These are phyloP conservation scores for Harpalus rufipes DNA, from an alignment of 2,888 invertebrate genomes.

Conservation along the genomic window DNA sequence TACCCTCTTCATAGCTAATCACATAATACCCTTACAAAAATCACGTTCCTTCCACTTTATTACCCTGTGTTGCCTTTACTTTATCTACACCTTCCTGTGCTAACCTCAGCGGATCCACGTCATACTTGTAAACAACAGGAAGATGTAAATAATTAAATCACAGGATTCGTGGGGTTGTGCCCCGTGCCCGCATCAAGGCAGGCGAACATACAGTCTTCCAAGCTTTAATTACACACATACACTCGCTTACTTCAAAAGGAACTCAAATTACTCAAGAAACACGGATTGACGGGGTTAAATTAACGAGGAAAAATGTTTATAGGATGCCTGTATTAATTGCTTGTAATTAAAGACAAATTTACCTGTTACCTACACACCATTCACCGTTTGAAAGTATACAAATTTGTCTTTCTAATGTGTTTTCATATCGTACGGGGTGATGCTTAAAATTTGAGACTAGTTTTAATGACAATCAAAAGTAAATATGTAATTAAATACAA, in stretches of 20 bases:
- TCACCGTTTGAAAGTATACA: not conserved
- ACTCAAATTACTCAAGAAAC: not conserved
- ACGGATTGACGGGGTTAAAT: not conserved
- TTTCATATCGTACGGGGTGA: too few species aligned
- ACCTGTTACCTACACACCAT: too few species aligned
- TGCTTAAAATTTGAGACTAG: too few species aligned
- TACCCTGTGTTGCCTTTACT: not conserved
- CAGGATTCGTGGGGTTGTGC: conserved; percentile 15
- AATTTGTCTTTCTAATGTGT: too few species aligned
- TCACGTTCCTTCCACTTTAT: conserved; percentile 28
- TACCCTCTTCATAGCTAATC: not conserved
- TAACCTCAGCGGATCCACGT: conserved; percentile 42
- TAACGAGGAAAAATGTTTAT: not conserved
- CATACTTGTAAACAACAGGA: conserved; percentile 50
- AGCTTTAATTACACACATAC: not conserved
- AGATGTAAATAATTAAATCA: conserved; percentile 60
- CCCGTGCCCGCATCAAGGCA: conserved; percentile 29
- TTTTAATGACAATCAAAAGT: too few species aligned
- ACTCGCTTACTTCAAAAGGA: not conserved
- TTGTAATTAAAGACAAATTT: not conserved
- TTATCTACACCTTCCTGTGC: conserved; percentile 24
- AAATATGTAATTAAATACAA: too few species aligned
- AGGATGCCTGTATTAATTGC: not conserved
- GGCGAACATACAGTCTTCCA: conserved; percentile 2
- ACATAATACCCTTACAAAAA: conserved; percentile 15